Conservation (phyloP, 2,888 invertebrate species). For the Tanaodytes sp. region DNA sequence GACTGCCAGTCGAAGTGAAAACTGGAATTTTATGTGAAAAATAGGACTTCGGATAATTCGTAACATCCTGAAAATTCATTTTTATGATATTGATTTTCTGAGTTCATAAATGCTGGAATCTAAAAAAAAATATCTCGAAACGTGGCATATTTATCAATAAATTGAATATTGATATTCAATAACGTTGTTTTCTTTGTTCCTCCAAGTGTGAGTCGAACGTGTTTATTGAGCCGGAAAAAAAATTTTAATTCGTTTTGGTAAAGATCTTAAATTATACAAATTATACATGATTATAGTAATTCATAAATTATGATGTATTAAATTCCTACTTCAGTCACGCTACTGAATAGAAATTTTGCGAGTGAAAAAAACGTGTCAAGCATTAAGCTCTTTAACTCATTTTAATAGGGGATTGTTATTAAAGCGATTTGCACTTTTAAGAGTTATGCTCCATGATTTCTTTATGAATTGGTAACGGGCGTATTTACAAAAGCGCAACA, state of each 20-base stretch:
- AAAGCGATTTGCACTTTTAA: constrained; percentile 24
- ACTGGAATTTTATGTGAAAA: constrained; percentile 34
- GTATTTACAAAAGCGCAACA: constrained; percentile 11
- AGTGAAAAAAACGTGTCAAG: constrained; percentile 34
- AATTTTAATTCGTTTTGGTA: no score
- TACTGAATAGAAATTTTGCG: constrained; percentile 36
- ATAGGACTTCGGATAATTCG: constrained; percentile 12
- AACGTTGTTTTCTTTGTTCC: no score
- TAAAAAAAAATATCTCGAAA: no score
- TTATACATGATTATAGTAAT: constrained; percentile 41
- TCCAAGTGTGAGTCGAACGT: no score
- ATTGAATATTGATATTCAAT: no score
- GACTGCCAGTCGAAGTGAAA: constrained; percentile 35
- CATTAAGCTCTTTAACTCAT: constrained; percentile 31
- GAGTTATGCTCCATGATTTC: constrained; percentile 27
- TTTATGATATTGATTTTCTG: no score
- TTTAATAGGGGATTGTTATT: constrained; percentile 9
- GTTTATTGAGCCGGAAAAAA: no score
- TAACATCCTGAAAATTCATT: no score
- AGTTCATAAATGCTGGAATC: no score
- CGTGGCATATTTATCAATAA: no score
- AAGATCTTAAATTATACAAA: constrained; percentile 34
- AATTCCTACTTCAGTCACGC: constrained; percentile 42
- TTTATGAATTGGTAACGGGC: constrained; percentile 22
- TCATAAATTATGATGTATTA: constrained; percentile 39